Percentiles rank a stretch among this genome's conserved stretches.
Conservation (phyloP, 2,888 invertebrate species). For the Tachystola acroxantha region DNA sequence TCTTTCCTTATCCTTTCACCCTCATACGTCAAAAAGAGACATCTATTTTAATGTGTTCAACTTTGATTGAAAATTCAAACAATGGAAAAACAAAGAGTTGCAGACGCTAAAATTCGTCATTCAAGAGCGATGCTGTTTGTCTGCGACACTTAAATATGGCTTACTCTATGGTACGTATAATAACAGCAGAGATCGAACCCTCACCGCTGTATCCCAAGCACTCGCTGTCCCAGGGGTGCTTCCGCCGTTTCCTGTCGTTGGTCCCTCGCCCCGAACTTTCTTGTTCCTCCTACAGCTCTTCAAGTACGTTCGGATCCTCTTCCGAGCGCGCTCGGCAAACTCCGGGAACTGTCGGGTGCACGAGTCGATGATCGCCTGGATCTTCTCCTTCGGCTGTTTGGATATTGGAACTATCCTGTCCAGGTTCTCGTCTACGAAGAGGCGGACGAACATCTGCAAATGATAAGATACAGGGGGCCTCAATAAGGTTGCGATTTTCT, state of each 20-base stretch:
- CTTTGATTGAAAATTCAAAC: no score
- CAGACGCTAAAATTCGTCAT: no score
- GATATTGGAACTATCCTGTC: conserved; percentile 98
- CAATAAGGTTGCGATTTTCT: no score
- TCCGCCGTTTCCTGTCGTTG: conserved; percentile 51
- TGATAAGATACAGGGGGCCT: no score
- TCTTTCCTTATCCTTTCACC: no score
- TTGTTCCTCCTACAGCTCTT: conserved; percentile 97
- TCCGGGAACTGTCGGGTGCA: conserved; percentile 98
- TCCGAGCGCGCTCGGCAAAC: conserved; percentile 95
- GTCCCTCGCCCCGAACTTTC: conserved; percentile 88
- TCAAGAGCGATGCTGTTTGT: no score
- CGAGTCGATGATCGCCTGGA: conserved; percentile 97
- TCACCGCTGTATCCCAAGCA: conserved; percentile 92
- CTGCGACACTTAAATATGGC: no score
- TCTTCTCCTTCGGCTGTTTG: conserved; percentile 98
- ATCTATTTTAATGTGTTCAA: no score
- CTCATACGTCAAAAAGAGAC: no score
- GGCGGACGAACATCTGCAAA: conserved; percentile 95
- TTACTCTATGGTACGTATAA: no score
- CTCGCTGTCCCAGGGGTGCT: conserved; percentile 69
- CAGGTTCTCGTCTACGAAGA: conserved; percentile 97
- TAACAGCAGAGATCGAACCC: conserved; percentile 69
- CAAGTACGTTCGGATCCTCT: conserved; percentile 95
- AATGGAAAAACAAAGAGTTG: no score